These are phyloP conservation scores for Neostethus bicornis DNA, from an alignment of 2,797 vertebrate species.

Conservation along the genomic window DNA sequence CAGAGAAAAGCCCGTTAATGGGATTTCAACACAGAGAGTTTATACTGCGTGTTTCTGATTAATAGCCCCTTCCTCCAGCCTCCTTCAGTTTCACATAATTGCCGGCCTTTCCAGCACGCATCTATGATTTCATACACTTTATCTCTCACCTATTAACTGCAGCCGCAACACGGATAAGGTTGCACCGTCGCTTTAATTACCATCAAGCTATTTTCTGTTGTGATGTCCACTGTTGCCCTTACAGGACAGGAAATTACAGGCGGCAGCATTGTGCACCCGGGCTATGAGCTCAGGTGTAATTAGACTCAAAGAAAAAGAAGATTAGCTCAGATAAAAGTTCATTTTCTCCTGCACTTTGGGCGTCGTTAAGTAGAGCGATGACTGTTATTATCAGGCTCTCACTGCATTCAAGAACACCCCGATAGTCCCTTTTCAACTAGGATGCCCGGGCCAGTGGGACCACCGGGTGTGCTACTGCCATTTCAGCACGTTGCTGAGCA, in stretches of 20 bases:
- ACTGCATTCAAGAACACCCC: background rate
- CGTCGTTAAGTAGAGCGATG: slow-evolving; percentile 21
- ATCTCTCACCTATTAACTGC: slow-evolving; percentile 74
- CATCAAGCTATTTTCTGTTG: slow-evolving; percentile 68
- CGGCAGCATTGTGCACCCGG: slow-evolving; percentile 37
- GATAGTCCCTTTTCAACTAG: slow-evolving; percentile 8
- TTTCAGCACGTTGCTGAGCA: slow-evolving; percentile 13
- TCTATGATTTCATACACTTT: slow-evolving; percentile 81
- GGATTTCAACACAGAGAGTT: slow-evolving; percentile 65
- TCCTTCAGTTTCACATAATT: slow-evolving; percentile 80
- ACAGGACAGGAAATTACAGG: slow-evolving; percentile 65
- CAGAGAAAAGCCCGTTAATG: slow-evolving; percentile 62
- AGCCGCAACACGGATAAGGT: slow-evolving; percentile 68
- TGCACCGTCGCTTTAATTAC: slow-evolving; percentile 75
- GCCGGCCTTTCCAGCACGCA: slow-evolving; percentile 71
- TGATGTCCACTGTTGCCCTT: slow-evolving; percentile 55
- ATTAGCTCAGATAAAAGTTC: slow-evolving; percentile 50
- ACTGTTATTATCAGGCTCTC: slow-evolving; percentile 20
- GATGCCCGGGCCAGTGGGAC: slow-evolving; percentile 7
- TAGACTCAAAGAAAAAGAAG: slow-evolving; percentile 44
- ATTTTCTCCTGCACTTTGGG: slow-evolving; percentile 32
- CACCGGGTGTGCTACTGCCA: slow-evolving; percentile 15
- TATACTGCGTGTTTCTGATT: slow-evolving; percentile 69
- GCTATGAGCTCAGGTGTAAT: slow-evolving; percentile 65
- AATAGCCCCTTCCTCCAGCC: slow-evolving; percentile 76